Conservation (phyloP, 1,140 invertebrate species). For the Asbolus verrucosus region DNA sequence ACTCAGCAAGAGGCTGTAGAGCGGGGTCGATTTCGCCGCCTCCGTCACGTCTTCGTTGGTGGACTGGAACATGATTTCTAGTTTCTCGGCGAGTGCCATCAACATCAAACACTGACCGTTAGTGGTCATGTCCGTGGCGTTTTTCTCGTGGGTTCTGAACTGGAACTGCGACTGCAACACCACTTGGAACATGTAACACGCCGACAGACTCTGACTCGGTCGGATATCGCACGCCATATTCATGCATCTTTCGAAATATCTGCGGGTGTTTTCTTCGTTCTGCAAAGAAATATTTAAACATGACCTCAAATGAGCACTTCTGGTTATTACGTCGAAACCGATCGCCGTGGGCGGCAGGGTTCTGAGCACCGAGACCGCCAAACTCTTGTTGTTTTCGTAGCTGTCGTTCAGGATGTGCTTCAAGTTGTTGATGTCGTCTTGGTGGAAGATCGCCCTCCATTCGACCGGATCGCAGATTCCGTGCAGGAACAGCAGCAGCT, state of each 20-base stretch:
- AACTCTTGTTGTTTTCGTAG: conserved; percentile 57
- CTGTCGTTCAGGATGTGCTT: conserved; percentile 55
- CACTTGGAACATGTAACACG: conserved; percentile 79
- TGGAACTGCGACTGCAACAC: conserved; percentile 60
- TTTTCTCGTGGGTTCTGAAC: background rate
- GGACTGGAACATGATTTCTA: background rate
- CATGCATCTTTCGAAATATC: conserved; percentile 65
- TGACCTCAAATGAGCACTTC: too few relatives aligned
- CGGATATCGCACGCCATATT: conserved; percentile 76
- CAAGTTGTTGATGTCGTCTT: conserved; percentile 56
- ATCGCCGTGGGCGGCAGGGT: conserved; percentile 52
- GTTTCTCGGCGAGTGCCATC: background rate
- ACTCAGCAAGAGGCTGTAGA: conserved; percentile 12
- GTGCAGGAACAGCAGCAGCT: conserved; percentile 51
- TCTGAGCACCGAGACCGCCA: conserved; percentile 53
- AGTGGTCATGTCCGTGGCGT: background rate
- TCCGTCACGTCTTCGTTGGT: background rate
- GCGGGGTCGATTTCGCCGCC: conserved; percentile 10
- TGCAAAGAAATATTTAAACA: too few relatives aligned
- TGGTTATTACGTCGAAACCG: too few relatives aligned
- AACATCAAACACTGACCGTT: conserved; percentile 1
- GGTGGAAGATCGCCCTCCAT: too few relatives aligned
- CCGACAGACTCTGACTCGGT: conserved; percentile 84
- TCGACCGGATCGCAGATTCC: conserved; percentile 41
- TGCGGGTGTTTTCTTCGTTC: conserved; percentile 61